Evolutionary conservation across 2,888 invertebrate species (phyloP), one percentile per base, ranked within the genome.

Genomic region (Amphiduros pacificus): DNA sequence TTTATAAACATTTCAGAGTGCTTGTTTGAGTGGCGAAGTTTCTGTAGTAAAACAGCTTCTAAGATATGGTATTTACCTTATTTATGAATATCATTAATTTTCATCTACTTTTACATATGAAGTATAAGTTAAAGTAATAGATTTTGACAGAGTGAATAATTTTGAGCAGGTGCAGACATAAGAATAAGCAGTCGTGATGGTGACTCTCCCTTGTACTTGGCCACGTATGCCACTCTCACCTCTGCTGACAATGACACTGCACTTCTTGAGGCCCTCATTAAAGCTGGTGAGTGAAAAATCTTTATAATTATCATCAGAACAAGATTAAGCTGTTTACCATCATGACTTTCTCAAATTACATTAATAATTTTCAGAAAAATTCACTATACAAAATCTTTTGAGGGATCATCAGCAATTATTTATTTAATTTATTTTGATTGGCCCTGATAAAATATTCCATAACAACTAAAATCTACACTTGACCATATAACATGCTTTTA

Each of bases 171-270:
- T 59, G 74, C 72, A 20, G 66, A 74, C 57, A 51, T 73, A 0
- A 48, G 51, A 9, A 50, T 57, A n/a, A 62, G 60, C 9, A 74
- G 71, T 26, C 56, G 32, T n/a, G 68, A 68, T 29, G 74, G 74
- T 9, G 74, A 75, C 55, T 63, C 66, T 14, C 65, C 73, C 20
- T 51, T 75, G 9, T 75, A 74, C 61, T 59, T 75, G 26, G 74
- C 75, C 41, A 74, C 75, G 36, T 74, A 68, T 70, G 74, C 72
- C 22, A 63, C 73, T 20, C 61, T 74, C 6, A 73, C 69, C 55
- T 67, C 71, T 1, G 41, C 29, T 5, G 14, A 52, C 17, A 65
- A 65, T 22, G 68, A 73, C 36, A 48, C 65, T 17, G 29, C 32
- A 26, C 60, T 71, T 11, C 53, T 75, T 1, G 62, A 17, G 44